Base-by-base conservation (phyloP, 2,888 invertebrate genomes). In the Helleia helle region DNA sequence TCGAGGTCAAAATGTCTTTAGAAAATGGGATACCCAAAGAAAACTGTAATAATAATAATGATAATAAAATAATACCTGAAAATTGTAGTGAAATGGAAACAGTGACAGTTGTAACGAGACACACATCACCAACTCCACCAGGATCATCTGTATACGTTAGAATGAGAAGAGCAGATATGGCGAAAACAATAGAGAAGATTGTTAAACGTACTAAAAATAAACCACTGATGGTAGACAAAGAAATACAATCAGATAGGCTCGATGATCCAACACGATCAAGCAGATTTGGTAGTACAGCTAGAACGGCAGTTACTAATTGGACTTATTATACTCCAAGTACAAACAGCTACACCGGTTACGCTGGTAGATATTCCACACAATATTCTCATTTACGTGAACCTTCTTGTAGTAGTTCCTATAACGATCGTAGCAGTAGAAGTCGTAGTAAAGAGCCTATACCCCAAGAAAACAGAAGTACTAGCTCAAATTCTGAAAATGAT, bases 111-210 rank as follows among this genome's bases (percentile, higher is more conserved):
- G 85, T 92, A 2, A 92, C 92, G 0, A 85, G 94, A 43, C 91
- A 90, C 17, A 94, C 94, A 0, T 94, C 94, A 11, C 94, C 94
- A 0, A 92, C 91, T 0, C 90, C 91, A 2, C 90, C 91, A 0
- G 89, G 90, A 1, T 87, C 89, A 0, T 84, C 88, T 0, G 73
- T 80, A 22, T 90, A 89, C 49, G 75, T 90, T 6, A 81, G 92
- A 49, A 88, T 87, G 14, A 87, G 91, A 52, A 86, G 93, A 61
- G 88, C 89, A 0, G 93, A 93, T 52, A 86, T 91, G 58, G 91
- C 92, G 4, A 90, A 91, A 61, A 88, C 90, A 2, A 80, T 91
- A 36, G 91, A 93, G 66, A 91, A 90, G 65, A 89, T 89, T 39
- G 76, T 91, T n/a, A 87, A 85, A 7, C 77, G 90, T 28, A 74